These are phyloP conservation scores for Drosophila borealis DNA, from an alignment of 2,888 invertebrate species.

Conservation along the genomic window DNA sequence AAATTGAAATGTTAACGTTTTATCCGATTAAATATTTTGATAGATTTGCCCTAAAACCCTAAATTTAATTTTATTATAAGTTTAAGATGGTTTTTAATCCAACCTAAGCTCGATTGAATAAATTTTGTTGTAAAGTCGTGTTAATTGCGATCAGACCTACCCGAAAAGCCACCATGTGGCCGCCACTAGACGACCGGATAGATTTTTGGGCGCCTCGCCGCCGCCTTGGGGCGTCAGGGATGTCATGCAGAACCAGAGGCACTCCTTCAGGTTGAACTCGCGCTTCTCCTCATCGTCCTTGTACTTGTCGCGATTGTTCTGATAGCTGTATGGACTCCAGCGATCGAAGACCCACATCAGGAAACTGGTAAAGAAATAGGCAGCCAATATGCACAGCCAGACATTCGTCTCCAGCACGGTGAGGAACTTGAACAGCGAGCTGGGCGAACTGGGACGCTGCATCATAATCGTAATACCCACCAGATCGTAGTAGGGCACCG, in stretches of 20 bases:
- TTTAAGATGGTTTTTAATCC: too few species aligned
- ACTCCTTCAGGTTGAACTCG: conserved; percentile 97
- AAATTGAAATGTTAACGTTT: too few species aligned
- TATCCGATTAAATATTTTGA: too few species aligned
- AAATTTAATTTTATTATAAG: too few species aligned
- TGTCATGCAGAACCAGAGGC: conserved; percentile 99
- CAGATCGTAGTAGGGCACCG: conserved; percentile 98
- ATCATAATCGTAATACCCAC: conserved; percentile 98
- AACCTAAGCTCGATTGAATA: too few species aligned
- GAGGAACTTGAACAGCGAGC: conserved; percentile 97
- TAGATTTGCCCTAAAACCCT: too few species aligned
- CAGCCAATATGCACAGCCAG: conserved; percentile 97
- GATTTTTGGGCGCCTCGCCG: conserved; percentile 97
- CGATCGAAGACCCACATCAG: conserved; percentile 98
- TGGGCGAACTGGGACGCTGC: conserved; percentile 94
- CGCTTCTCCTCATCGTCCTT: conserved; percentile 97
- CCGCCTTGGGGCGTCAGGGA: conserved; percentile 98
- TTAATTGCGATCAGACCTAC: conserved; percentile 77
- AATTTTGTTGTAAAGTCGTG: too few species aligned
- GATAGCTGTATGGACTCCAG: conserved; percentile 98
- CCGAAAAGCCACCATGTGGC: conserved; percentile 99
- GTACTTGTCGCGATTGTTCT: conserved; percentile 96
- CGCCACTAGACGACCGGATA: conserved; percentile 97
- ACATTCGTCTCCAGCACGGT: conserved; percentile 98
- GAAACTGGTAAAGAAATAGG: conserved; percentile 97